These are phyloP conservation scores for Coccyzus lansbergi DNA, from an alignment of 2,797 vertebrate species.

Conservation along the genomic window DNA sequence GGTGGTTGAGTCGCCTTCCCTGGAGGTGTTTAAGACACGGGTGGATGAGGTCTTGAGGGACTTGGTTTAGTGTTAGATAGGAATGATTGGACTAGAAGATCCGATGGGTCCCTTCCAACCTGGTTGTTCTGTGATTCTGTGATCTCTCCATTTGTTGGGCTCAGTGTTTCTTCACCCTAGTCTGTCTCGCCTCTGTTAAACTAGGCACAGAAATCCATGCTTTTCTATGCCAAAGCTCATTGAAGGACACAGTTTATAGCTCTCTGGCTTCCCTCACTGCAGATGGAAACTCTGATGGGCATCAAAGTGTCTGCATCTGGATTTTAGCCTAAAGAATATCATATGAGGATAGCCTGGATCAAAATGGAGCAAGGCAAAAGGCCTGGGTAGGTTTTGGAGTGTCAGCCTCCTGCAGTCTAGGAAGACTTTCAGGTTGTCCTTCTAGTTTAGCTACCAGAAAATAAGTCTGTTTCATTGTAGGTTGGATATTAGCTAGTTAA, in stretches of 20 bases:
- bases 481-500: background rate
- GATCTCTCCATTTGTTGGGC: background rate
- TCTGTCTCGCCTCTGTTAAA: background rate
- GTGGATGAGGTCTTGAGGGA: no score
- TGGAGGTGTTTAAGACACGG: no score
- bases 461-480: background rate
- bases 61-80: no score
- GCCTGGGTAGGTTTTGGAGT: background rate
- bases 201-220: background rate
- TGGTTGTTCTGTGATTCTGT: no score
- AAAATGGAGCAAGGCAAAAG: fast-evolving
- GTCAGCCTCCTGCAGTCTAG: background rate
- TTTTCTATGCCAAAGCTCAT: background rate
- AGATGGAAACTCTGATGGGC: background rate
- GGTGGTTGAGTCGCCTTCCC: no score
- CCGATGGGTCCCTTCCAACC: no score
- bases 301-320: background rate
- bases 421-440: background rate
- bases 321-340: background rate
- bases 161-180: background rate
- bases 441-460: background rate
- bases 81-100: no score
- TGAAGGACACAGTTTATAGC: fast-evolving
- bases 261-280: background rate
- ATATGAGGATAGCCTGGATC: background rate